Percentiles rank a stretch among this genome's conserved stretches.
Conservation (phyloP, 2,888 invertebrate genomes). For the Encarsia formosa region DNA sequence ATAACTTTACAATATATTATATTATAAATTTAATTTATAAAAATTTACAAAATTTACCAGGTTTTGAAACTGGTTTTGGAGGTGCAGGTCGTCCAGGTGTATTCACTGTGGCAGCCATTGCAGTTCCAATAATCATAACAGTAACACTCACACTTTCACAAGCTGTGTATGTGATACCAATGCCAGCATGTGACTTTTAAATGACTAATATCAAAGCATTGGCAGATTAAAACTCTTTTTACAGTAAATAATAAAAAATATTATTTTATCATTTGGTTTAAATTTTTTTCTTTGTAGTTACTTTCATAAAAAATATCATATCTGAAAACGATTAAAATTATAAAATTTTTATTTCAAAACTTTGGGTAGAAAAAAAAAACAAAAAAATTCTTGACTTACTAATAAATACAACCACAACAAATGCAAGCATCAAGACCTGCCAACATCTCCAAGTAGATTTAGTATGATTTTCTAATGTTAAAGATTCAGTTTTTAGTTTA, state of each 20-base stretch:
- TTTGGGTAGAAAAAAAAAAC: no score
- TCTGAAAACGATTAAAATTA: slow-evolving; percentile 53
- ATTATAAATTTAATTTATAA: slow-evolving; percentile 8
- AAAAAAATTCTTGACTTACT: no score
- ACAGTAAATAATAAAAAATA: slow-evolving; percentile 2
- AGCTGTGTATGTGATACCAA: slow-evolving; percentile 16
- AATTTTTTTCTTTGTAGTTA: slow-evolving; percentile 53
- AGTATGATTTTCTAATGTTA: slow-evolving; percentile 78
- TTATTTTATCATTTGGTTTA: slow-evolving; percentile 3
- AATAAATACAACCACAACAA: slow-evolving; percentile 83
- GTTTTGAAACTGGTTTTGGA: slow-evolving; percentile 47
- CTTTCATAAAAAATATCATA: slow-evolving; percentile 91
- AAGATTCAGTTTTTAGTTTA: slow-evolving; percentile 75
- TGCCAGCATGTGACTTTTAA: slow-evolving; percentile 6
- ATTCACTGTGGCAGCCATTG: slow-evolving; percentile 35
- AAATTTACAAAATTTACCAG: slow-evolving; percentile 41
- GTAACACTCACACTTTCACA: slow-evolving; percentile 15
- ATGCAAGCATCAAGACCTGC: slow-evolving; percentile 86
- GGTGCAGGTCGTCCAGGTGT: slow-evolving; percentile 36
- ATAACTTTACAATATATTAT: background rate
- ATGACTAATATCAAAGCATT: slow-evolving; percentile 3
- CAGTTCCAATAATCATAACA: slow-evolving; percentile 20
- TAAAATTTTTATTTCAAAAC: slow-evolving; percentile 1
- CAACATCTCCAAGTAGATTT: slow-evolving; percentile 88
- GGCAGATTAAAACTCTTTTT: slow-evolving; percentile 1